Base-by-base conservation (phyloP, 2,888 invertebrate species). In the Colostygia pectinataria region DNA sequence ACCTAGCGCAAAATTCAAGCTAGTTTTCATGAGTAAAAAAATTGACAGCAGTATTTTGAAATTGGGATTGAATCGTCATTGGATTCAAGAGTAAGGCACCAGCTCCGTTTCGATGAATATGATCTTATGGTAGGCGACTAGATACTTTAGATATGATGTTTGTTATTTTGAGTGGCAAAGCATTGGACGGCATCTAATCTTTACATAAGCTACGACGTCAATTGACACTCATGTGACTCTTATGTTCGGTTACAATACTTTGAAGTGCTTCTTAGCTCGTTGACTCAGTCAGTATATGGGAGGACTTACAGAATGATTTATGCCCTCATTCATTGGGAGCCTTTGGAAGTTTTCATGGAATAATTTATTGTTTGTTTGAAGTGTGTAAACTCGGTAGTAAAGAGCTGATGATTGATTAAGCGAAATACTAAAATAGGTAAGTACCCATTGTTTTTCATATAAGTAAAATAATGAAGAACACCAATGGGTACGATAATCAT, bases 201-300 rank as follows among this genome's bases (percentile, higher is more conserved):
- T 5, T 25, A 15, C 31, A n/a, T 31, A 28, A 4, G 13, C 20
- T 29, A 41, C 25, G 53, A 59, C 28, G 63, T 65, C 57, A 66
- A 63, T 56, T 65, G 57, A 56, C 49, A 60, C 58, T 57, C 58
- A 59, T 42, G 28, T 34, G 5, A 20, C 40, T 9, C 10, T 23
- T 14, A 44, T 43, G 40, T 34, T 14, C 14, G n/a, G 28, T 7
- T 37, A 44, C 15, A 37, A 25, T 13, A 18, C 29, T 14, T 13
- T 37, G 10, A 37, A 44, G 44, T 31, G 44, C 31, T 38, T 9
- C 18, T 31, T 18, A 14, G 6, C 13, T 33, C 6, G 4, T 9
- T 27, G 25, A 4, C 28, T 23, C 13, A 18, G 18, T 15, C 3
- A 6, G 4, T 6, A 15, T 15, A 15, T 4, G 6, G 6, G n/a